Evolutionary conservation across 2,797 vertebrate genomes (phyloP).

Genomic region (Tragelaphus oryx): DNA sequence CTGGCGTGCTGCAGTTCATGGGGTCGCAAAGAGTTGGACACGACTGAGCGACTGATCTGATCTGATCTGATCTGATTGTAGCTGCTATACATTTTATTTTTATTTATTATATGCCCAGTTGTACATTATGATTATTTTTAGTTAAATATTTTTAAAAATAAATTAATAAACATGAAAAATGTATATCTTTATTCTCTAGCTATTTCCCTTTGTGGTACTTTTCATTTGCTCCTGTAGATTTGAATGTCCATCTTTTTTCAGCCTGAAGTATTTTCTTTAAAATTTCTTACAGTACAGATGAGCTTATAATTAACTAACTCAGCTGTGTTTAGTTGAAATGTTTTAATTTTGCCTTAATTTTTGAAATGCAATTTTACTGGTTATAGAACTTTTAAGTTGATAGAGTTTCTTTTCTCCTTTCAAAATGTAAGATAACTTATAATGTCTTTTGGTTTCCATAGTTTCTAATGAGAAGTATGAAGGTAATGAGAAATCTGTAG

Average conservation of each 20-base stretch:
- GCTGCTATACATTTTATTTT: background rate
- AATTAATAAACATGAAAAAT: background rate
- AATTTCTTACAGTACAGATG: background rate
- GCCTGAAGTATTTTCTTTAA: background rate
- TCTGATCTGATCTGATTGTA: background rate
- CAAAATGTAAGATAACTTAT: background rate
- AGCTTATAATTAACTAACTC: background rate
- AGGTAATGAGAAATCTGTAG: background rate
- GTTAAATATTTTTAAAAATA: background rate
- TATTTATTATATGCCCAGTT: background rate
- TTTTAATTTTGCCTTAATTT: background rate
- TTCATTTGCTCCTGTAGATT: background rate
- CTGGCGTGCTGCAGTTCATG: no score
- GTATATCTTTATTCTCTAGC: background rate
- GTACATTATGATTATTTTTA: background rate
- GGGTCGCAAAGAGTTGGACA: no score
- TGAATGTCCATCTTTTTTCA: background rate
- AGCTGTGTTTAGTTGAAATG: background rate
- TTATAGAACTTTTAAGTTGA: background rate
- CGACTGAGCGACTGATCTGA: no score
- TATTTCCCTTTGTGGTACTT: background rate
- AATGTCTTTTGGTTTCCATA: background rate
- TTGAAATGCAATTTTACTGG: background rate
- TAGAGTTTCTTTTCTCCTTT: background rate
- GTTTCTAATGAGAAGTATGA: background rate